These are phyloP conservation scores for Gnatocerus cornutus DNA, from an alignment of 2,888 invertebrate species.

Conservation along the genomic window DNA sequence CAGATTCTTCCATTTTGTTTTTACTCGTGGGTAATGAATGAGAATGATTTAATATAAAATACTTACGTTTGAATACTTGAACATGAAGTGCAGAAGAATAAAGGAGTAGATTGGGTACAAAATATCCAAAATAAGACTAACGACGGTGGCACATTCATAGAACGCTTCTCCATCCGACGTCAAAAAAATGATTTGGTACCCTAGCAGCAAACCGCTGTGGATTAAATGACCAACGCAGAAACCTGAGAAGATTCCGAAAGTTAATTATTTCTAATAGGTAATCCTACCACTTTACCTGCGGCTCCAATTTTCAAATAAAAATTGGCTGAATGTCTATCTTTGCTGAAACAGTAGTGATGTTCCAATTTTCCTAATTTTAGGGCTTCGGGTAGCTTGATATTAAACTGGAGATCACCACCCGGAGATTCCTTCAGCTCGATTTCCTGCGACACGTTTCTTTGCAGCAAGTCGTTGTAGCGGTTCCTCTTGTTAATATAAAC, in stretches of 20 bases:
- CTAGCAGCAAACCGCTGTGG: conserved; percentile 81
- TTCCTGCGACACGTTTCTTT: conserved; percentile 55
- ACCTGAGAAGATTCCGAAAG: conserved; percentile 71
- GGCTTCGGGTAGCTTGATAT: conserved; percentile 68
- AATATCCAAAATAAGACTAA: conserved; percentile 78
- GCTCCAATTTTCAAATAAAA: conserved; percentile 84
- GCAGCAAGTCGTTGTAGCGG: conserved; percentile 62
- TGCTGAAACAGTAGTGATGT: conserved; percentile 79
- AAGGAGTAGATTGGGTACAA: conserved; percentile 84
- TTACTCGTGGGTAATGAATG: too few species aligned
- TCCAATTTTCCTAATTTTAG: conserved; percentile 65
- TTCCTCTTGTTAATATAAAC: conserved; percentile 73
- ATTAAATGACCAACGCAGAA: conserved; percentile 87
- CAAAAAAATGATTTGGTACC: conserved; percentile 79
- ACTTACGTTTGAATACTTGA: conserved; percentile 85
- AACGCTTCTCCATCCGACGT: conserved; percentile 73
- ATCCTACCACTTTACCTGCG: conserved; percentile 72
- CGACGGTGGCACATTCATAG: conserved; percentile 76
- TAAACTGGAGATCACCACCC: conserved; percentile 62
- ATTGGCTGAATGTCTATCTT: conserved; percentile 81
- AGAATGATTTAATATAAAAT: too few species aligned
- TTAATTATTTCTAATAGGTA: background rate
- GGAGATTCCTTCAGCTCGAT: conserved; percentile 61
- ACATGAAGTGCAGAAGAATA: conserved; percentile 84
- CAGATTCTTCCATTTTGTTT: too few species aligned